A percentile compares a stretch with the other conserved stretches of the same genome.
phyloP scores from a whole-genome alignment of 2,113 vertebrate genomes.

The Barnardius zonarius region DNA sequence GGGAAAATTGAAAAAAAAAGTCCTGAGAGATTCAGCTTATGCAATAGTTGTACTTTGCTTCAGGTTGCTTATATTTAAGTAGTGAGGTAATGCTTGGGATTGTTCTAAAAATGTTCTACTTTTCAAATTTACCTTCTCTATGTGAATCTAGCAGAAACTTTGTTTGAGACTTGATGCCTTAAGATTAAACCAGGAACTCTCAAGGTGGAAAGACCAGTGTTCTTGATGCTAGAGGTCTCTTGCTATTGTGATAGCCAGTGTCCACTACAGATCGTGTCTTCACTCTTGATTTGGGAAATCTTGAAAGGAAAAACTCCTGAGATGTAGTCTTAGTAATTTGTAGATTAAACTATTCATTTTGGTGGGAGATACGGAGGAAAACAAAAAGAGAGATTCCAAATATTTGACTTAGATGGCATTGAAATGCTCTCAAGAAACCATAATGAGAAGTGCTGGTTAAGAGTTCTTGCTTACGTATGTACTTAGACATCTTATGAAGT shows the following conservation, averaged over 20 bases:
- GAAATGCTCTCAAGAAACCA: neutral
- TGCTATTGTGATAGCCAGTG: neutral
- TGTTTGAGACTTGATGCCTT: neutral
- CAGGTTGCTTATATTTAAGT: neutral
- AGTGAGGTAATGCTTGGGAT: neutral
- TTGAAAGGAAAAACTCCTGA: neutral
- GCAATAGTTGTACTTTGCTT: neutral
- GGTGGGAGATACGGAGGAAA: rapidly evolving
- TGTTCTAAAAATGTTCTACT: neutral
- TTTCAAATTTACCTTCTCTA: neutral
- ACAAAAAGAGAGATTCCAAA: neutral
- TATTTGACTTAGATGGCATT: neutral
- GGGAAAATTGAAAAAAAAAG: neutral
- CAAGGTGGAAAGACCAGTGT: neutral
- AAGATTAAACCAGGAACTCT: neutral
- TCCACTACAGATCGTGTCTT: neutral
- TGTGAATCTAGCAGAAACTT: neutral
- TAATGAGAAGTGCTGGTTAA: neutral
- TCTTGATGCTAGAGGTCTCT: neutral
- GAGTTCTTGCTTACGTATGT: neutral
- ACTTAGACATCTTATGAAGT: neutral
- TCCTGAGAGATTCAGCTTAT: neutral
- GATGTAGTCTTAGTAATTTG: neutral
- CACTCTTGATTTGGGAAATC: neutral
- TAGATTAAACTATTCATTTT: neutral